Base-by-base conservation (phyloP, 2,797 vertebrate species). In the Ptychobarbus kaznakovi region DNA sequence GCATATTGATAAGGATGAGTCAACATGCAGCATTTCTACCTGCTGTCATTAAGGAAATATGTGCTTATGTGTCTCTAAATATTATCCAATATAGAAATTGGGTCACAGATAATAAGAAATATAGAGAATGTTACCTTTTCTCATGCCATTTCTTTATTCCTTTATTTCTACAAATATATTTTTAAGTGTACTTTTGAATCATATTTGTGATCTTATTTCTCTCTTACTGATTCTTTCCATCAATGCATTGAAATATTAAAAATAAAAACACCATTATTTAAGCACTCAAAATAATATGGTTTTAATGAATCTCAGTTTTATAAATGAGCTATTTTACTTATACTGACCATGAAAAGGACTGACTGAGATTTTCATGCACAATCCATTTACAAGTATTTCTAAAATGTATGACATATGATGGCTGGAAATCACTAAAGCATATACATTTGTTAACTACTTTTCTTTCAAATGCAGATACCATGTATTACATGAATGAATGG, bases 1-100 rank as follows among this genome's bases (percentile, higher is more conserved):
- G 53, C 81, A 89, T 90, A 89, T 87, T 89, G 81, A 91, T 90
- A 86, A 88, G 88, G 75, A 88, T 87, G 90, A 92, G 77, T 89
- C 85, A 87, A 89, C 83, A 75, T 74, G 22, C n/a, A 80, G 40
- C 70, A 49, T n/a, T 63, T 82, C 78, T 44, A 12, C 10, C 56
- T 38, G 42, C 42, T 78, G 16, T 51, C 13, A 40, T 86, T 72
- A 65, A 83, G 61, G 63, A n/a, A n/a, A 22, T 56, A 61, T 49
- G 42, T 1, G 11, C 42, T 35, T 66, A 11, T 6, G 22, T 10
- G 11, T 49, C 18, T 51, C 70, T 46, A 73, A 10, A n/a, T 42
- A 22, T 11, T 68, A 38, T 68, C 35, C 35, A 22, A 22, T 20
- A 22, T 1, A 40, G 35, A 40, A 22, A 4, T 6, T 69, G 20